These are phyloP conservation scores for Trypoxylon attenuatum DNA, from an alignment of 2,888 invertebrate species.

Conservation along the genomic window DNA sequence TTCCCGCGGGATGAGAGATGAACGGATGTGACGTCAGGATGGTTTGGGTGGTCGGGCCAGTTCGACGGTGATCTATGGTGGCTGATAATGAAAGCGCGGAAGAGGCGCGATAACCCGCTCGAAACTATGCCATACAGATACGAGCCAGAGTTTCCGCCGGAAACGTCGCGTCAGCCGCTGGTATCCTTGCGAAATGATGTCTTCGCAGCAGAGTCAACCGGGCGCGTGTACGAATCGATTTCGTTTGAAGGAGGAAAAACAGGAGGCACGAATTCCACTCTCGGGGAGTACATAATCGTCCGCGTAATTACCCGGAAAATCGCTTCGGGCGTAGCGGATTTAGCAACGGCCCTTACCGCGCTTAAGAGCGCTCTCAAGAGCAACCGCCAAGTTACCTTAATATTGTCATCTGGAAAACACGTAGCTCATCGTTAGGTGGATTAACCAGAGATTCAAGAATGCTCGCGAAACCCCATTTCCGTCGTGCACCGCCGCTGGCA, in stretches of 20 bases:
- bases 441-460: slow-evolving; percentile 72
- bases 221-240: no score
- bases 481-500: slow-evolving; percentile 74
- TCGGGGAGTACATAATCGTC: no score
- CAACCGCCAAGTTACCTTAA: slow-evolving; percentile 64
- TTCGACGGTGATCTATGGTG: slow-evolving; percentile 68
- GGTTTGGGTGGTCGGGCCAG: no score
- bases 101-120: slow-evolving; percentile 61
- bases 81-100: slow-evolving; percentile 72
- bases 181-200: slow-evolving; percentile 42
- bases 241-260: no score
- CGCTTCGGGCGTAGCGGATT: no score
- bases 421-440: slow-evolving; percentile 71
- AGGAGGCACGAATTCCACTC: no score
- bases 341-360: no score
- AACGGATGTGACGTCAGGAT: slow-evolving; percentile 71
- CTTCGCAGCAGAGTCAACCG: slow-evolving; percentile 51
- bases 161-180: slow-evolving; percentile 6
- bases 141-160: slow-evolving; percentile 68
- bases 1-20: slow-evolving; percentile 71
- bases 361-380: background rate
- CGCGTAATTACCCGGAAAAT: no score
- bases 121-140: slow-evolving; percentile 52
- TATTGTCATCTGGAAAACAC: slow-evolving; percentile 74
- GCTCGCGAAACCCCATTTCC: slow-evolving; percentile 72